Evolutionary conservation across 2,113 vertebrate species (phyloP).

Genomic region (Aepyceros melampus): DNA sequence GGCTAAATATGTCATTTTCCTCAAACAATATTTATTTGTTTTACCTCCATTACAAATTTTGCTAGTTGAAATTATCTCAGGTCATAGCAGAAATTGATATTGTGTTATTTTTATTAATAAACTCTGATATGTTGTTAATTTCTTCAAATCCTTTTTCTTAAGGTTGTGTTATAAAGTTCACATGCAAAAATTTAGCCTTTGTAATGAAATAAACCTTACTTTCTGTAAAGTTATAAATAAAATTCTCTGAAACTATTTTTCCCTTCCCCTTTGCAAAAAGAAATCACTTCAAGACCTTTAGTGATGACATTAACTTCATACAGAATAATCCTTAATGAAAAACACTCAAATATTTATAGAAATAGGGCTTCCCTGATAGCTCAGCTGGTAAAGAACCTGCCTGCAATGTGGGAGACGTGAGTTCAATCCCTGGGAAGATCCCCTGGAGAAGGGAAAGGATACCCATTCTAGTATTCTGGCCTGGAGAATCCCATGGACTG

Average conservation of each 20-base stretch:
- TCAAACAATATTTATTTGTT: not conserved
- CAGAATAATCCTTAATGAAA: not conserved
- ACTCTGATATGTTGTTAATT: not conserved
- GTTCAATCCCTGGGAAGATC: not conserved
- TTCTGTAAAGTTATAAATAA: not conserved
- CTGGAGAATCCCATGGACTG: not conserved
- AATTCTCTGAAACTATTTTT: not conserved
- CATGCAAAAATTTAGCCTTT: not conserved
- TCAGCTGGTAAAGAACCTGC: not conserved
- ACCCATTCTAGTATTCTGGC: not conserved
- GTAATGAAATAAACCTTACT: not conserved
- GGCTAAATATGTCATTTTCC: not conserved
- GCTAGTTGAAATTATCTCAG: not conserved
- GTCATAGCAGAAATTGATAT: not conserved
- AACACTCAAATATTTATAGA: not conserved
- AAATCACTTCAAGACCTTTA: not conserved
- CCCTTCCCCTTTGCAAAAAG: not conserved
- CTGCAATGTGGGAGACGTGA: not conserved
- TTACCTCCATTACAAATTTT: not conserved
- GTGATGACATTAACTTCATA: not conserved
- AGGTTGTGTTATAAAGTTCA: not conserved
- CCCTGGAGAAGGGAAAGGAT: not conserved
- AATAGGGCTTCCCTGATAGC: not conserved
- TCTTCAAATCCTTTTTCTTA: not conserved
- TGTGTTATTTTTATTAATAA: not conserved